A percentile compares a stretch with the other conserved stretches of the same genome.
phyloP scores from a whole-genome alignment of 2,797 vertebrate species.

The Cuculus canorus region DNA sequence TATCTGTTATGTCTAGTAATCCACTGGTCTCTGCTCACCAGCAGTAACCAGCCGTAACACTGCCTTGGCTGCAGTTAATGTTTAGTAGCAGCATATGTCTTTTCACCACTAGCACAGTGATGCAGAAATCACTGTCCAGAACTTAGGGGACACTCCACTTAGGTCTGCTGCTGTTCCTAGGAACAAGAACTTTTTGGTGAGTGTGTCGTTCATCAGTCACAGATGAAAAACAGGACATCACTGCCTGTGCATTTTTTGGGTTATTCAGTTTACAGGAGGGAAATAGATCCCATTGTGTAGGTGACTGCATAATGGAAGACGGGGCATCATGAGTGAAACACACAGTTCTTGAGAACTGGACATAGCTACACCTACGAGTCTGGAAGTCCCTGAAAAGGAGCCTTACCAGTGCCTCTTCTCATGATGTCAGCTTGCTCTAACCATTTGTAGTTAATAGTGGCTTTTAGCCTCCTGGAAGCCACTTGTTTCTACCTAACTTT shows the following conservation, averaged over 20 bases:
- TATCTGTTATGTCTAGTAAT: background rate
- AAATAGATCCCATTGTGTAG: background rate
- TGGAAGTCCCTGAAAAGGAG: background rate
- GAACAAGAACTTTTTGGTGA: background rate
- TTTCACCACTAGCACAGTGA: background rate
- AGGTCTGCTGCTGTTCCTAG: background rate
- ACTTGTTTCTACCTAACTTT: background rate
- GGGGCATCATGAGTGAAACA: background rate
- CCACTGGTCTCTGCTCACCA: background rate
- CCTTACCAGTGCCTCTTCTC: background rate
- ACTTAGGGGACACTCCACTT: background rate
- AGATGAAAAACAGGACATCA: background rate
- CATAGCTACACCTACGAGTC: background rate
- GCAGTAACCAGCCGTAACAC: background rate
- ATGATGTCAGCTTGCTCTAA: background rate
- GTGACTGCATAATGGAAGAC: background rate
- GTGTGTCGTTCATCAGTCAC: background rate
- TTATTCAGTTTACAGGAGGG: background rate
- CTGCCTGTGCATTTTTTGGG: background rate
- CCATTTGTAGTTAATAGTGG: background rate
- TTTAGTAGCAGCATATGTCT: background rate
- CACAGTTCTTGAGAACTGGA: background rate
- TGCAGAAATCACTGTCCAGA: background rate
- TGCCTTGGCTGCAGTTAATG: background rate
- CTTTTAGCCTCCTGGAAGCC: background rate